Base-by-base conservation (phyloP, 2,888 invertebrate genomes). In the Pseudococcus viburni region DNA sequence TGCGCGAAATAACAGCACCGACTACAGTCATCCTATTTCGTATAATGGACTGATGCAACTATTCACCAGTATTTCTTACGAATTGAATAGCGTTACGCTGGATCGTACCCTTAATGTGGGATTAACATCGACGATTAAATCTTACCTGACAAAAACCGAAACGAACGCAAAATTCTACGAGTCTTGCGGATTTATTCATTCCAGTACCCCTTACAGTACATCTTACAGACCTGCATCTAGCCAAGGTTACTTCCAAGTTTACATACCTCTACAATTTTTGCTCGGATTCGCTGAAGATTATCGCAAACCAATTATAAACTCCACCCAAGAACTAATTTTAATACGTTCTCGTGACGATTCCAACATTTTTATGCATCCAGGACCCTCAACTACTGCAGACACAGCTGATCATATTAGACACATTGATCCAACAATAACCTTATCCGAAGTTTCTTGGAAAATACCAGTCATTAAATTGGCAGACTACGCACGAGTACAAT, bases 401-500 rank as follows among this genome's bases (percentile, higher is more conserved):
- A 33, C 1, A 2, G 26, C 26, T n/a, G 22, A 7, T 22, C 11
- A 73, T 7, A 15, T 73, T n/a, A 22, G 8, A 12, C 8, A 7
- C 7, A 22, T 22, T 8, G 12, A 19, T 26, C 64, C 19, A 39
- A 39, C 4, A 0, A 86, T 89, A 6, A 84, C 89, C 84, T 89
- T 92, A n/a, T 88, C 46, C 11, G 90, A 90, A 89, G 84, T 90
- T 84, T 89, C 89, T 86, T 90, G 90, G 90, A 85, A 89, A 89
- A 80, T 90, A 11, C 90, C 89, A n/a, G 89, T 90, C 77, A 19
- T 89, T 48, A 88, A 84, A 88, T 84, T 90, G 46, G 12, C 26
- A 0, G 90, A 91, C 90, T 89, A 90, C 89, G 90, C 90, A 86
- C 90, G 90, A 90, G 90, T 90, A 88, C 84, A 64, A 90, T 68